Conservation (phyloP, 2,797 vertebrate genomes). For the Hypotaenidia okinawae region DNA sequence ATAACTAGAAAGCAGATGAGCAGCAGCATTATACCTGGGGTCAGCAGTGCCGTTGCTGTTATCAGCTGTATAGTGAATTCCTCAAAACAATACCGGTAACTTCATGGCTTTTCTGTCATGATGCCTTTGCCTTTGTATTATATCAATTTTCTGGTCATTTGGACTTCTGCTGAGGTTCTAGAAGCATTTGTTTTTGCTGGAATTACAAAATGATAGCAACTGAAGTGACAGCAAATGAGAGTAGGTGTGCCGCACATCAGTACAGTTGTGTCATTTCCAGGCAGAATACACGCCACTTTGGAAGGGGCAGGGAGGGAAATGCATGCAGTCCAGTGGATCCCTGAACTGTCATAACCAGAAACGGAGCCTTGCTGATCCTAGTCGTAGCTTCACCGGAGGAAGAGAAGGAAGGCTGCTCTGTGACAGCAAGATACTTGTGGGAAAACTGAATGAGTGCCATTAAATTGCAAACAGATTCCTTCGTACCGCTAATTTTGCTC, state of each 20-base stretch:
- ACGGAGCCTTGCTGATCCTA: conserved; percentile 11
- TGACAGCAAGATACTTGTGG: neutral
- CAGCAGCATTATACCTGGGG: neutral
- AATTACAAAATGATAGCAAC: conserved; percentile 38
- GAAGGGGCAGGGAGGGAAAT: neutral
- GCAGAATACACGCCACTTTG: conserved; percentile 26
- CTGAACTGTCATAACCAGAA: conserved; percentile 43
- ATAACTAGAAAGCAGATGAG: conserved; percentile 47
- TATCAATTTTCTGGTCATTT: conserved; percentile 55
- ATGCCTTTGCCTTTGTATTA: conserved; percentile 70
- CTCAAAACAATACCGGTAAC: conserved; percentile 47
- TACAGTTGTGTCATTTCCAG: conserved; percentile 50
- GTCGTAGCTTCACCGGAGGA: conserved; percentile 45
- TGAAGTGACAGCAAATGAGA: conserved; percentile 63
- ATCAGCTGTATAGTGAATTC: conserved; percentile 18
- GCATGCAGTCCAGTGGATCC: conserved; percentile 47
- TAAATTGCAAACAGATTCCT: conserved; percentile 2
- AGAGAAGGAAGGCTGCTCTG: conserved; percentile 14
- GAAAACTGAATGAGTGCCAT: neutral
- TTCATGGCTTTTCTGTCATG: conserved; percentile 46
- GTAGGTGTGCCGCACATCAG: conserved; percentile 53
- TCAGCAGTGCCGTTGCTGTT: conserved; percentile 34
- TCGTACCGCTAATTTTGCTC: neutral
- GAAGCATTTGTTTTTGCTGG: conserved; percentile 62
- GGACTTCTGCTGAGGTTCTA: conserved; percentile 48